Conservation (phyloP, 2,113 vertebrate species). For the Centropus bengalensis region DNA sequence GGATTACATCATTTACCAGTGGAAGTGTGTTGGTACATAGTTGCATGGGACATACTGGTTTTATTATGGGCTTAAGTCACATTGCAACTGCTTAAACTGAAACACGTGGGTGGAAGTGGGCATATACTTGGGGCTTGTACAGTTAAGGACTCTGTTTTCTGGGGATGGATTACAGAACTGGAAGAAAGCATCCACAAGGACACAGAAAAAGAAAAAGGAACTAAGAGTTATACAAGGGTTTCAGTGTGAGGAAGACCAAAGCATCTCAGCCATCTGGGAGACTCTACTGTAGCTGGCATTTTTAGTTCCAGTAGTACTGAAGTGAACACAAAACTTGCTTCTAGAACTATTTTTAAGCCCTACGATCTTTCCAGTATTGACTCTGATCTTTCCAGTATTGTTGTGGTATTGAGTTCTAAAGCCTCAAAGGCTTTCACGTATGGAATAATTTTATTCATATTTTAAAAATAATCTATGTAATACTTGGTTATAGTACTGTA, state of each 20-base stretch:
- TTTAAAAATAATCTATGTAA: background rate
- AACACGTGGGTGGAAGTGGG: background rate
- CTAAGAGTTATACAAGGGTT: background rate
- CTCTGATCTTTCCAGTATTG: background rate
- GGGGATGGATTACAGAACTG: background rate
- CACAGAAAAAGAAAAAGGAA: background rate
- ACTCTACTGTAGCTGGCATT: background rate
- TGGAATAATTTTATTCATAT: background rate
- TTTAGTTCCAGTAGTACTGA: background rate
- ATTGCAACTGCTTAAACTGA: background rate
- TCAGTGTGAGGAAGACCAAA: background rate
- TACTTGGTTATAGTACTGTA: background rate
- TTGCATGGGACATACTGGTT: background rate
- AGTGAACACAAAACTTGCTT: background rate
- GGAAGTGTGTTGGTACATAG: background rate
- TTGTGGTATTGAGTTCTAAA: background rate
- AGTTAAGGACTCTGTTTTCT: background rate
- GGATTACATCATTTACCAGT: background rate
- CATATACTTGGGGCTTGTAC: background rate
- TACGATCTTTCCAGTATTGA: background rate
- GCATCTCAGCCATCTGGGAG: background rate
- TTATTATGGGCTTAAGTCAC: background rate
- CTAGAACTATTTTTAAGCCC: background rate
- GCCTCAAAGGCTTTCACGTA: background rate
- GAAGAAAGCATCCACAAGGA: background rate